Conservation (phyloP, 2,797 vertebrate species). For the Sebastes dallii region DNA sequence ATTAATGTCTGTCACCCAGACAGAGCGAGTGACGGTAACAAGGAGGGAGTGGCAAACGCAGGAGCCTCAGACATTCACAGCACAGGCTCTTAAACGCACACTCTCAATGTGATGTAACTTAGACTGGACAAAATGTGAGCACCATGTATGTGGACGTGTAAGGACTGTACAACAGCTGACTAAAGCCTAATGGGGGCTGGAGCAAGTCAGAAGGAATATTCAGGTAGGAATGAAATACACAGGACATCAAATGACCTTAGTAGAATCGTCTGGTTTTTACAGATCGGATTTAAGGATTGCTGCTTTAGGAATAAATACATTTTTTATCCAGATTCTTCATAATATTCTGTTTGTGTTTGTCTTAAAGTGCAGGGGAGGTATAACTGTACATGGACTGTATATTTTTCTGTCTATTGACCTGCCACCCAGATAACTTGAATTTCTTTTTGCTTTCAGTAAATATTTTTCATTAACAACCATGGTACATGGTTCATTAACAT, state of each 20-base stretch:
- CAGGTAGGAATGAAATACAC: conserved; percentile 60
- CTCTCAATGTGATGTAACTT: neutral
- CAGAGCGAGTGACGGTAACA: neutral
- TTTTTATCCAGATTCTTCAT: neutral
- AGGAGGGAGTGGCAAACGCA: neutral
- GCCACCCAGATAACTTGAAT: neutral
- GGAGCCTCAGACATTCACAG: neutral
- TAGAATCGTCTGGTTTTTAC: neutral
- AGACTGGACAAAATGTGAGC: neutral
- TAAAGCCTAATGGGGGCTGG: conserved; percentile 76
- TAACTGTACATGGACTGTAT: neutral
- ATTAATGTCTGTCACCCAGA: conserved; percentile 43
- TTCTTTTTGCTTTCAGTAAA: neutral
- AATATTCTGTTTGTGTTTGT: neutral
- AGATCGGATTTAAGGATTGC: neutral
- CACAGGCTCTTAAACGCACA: neutral
- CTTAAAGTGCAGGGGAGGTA: neutral
- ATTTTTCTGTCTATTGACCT: neutral
- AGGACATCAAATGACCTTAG: neutral
- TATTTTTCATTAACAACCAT: neutral
- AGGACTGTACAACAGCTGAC: conserved; percentile 26
- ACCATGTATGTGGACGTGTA: conserved; percentile 14
- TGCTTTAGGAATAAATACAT: neutral
- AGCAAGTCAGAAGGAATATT: conserved; percentile 65
- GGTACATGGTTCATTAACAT: neutral